Base-by-base conservation (phyloP, 2,113 vertebrate species). In the Stictonetta naevosa region DNA sequence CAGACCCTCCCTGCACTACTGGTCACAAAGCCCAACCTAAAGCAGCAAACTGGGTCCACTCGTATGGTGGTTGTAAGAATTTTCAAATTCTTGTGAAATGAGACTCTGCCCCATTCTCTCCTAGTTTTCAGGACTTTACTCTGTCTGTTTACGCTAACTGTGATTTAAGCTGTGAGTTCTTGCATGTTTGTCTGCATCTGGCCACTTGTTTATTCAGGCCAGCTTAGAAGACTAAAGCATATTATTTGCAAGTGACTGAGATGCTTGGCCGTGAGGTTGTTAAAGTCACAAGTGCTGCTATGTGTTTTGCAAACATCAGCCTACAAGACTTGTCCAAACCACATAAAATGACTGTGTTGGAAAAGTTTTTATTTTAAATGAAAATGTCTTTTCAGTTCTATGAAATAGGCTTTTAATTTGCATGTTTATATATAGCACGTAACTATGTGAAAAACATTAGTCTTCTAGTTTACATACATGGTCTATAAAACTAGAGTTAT, bases 401-500 rank as follows among this genome's bases (percentile, higher is more conserved):
- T 76, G 66, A 87, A 95, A 15, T 31, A 89, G 80, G 12, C 42
- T 89, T 94, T 94, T 77, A 64, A 86, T 94, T 96, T 94, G 56
- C 83, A 88, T 95, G 42, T 73, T 94, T 94, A 90, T 91, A 60
- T 88, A 83, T 44, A 88, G 60, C 38, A 94, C 89, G 91, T 88
- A 97, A 92, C 90, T 94, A 60, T 55, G 46, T 64, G 83, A 74
- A 94, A 92, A 86, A 67, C 76, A 96, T 90, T 90, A 74, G 52
- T 93, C 96, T 90, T 91, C 82, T 80, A 33, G 89, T 94, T 96
- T 96, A 88, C 83, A 74, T 96, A 94, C 77, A 66, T 78, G 88
- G 88, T 93, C 95, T 88, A 95, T 97, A 96, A 97, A 97, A 96
- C 63, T 93, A 93, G 95, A 96, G 55, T 97, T 96, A 96, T 59